Base-by-base conservation (phyloP, 2,888 invertebrate genomes). In the Metellina segmentata region DNA sequence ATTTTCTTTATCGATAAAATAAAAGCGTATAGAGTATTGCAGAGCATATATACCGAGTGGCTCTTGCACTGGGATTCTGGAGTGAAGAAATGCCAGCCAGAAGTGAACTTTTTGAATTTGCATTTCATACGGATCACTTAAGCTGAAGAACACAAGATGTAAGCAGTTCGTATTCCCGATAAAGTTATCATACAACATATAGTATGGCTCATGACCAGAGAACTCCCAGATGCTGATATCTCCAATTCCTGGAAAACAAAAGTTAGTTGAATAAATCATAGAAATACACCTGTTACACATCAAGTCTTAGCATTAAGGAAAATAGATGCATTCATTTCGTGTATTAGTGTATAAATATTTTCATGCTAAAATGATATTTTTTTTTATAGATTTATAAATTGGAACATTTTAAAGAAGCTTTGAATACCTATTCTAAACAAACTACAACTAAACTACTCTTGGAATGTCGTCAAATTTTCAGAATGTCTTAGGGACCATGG, bases 61-160 rank as follows among this genome's bases (percentile, higher is more conserved):
- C 94, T 96, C 96, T 75, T 96, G 95, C 61, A 96, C 96, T 34
- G 96, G 95, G 92, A 96, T 96, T 88, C 97, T 95, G 71, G 97
- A 96, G 94, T 97, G 96, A 90, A 97, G 95, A 95, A 97, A 97
- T 94, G 96, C 96, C 90, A 97, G 95, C 97, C 97, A 97, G 95
- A 97, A 97, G 94, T 96, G 96, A 53, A 97, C 96, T 94, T 96
- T 96, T 93, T 96, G 96, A 53, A 96, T 95, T 94, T 97, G 97
- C 75, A 95, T 94, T 93, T 97, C 96, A 77, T 96, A 96, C 7
- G 97, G 96, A 94, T 97, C 97, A 93, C 96, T 96, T 81, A 97
- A 95, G 94, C 96, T 96, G 95, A 97, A 97, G 82, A 97, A 95
- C 92, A 97, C 96, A 53, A 96, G 95, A 94, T 97, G 96, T 52